Conservation (phyloP, 23 tunicate genomes). For the Trididemnum nubilum region DNA sequence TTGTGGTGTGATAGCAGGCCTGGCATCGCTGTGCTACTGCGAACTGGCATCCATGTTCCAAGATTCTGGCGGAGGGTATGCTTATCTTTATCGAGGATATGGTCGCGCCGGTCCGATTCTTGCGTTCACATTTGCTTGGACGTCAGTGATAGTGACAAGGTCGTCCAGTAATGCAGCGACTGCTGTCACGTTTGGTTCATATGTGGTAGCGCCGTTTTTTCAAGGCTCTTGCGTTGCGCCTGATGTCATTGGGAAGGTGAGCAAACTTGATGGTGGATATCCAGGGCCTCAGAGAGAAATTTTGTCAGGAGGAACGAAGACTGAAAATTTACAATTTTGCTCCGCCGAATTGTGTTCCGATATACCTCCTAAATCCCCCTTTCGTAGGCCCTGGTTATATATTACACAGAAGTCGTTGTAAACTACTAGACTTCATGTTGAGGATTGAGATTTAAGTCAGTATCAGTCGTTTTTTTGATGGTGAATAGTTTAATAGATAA, state of each 20-base stretch:
- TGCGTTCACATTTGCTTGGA: slow-evolving; percentile 70
- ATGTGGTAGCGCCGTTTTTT: slow-evolving; percentile 56
- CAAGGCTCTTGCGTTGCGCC: slow-evolving; percentile 58
- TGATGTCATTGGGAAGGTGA: slow-evolving; percentile 42
- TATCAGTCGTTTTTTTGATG: too few species aligned
- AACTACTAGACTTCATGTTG: too few species aligned
- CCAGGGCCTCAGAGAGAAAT: too few species aligned
- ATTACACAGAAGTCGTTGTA: not conserved
- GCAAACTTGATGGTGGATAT: too few species aligned
- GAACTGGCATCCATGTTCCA: slow-evolving; percentile 57
- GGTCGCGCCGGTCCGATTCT: slow-evolving; percentile 43
- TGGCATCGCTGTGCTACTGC: slow-evolving; percentile 68
- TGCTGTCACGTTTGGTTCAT: slow-evolving; percentile 73
- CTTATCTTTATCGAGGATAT: slow-evolving; percentile 54
- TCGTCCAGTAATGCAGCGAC: slow-evolving; percentile 66
- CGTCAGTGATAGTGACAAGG: slow-evolving; percentile 44
- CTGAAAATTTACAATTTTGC: not conserved
- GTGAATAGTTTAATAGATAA: too few species aligned
- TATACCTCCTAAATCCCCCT: too few species aligned
- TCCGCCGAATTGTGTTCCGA: not conserved
- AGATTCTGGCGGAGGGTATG: slow-evolving; percentile 76
- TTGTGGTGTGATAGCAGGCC: slow-evolving; percentile 61
- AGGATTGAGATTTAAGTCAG: too few species aligned
- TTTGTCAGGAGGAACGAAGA: too few species aligned
- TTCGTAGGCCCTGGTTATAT: not conserved